Base-by-base conservation (phyloP, 2,888 invertebrate genomes). In the Helicoverpa assulta region DNA sequence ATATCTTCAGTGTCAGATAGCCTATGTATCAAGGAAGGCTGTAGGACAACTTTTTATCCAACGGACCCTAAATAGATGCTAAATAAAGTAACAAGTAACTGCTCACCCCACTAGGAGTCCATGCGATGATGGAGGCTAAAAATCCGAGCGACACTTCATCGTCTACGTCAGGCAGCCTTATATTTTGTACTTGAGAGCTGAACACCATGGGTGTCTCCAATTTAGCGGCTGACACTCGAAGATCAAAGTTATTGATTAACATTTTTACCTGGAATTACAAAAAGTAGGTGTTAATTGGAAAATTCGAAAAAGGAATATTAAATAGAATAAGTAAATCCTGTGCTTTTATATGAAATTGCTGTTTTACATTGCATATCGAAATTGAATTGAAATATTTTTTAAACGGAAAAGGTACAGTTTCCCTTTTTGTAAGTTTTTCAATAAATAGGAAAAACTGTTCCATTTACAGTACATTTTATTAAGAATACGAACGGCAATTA, bases 101-200 rank as follows among this genome's bases (percentile, higher is more conserved):
- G 70, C 89, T 89, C 75, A 95, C 95, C 63, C 92, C 93, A 80
- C 82, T 87, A 58, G 95, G 95, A 18, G 95, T 95, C 95, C 95
- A 95, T 5, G 95, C 95, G 6, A 94, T 65, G 58, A 95, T 89
- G 0, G 92, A 84, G 1, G 92, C 91, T 2, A 95, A 78, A 67
- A 85, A 92, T 0, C 95, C 95, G n/a, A 95, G 81, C 0, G 81
- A 58, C 8, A 88, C 87, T 0, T 92, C 91, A 0, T 92, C 92
- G 3, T 92, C 92, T 40, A 88, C 70, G 0, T 67, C 75, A 0
- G 95, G 93, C 0, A 95, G 85, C 7, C 78, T 82, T 14, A 91
- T 91, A 4, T 90, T 78, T 3, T 88, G 81, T 0, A 93, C 82
- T 26, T 86, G 82, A 0, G 90, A 83, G 8, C 86, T 88, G 68